A percentile compares a stretch with the other conserved stretches of the same genome.
Evolutionary conservation across 2,888 invertebrate genomes (phyloP).

Genomic region (Sympetrum striolatum): DNA sequence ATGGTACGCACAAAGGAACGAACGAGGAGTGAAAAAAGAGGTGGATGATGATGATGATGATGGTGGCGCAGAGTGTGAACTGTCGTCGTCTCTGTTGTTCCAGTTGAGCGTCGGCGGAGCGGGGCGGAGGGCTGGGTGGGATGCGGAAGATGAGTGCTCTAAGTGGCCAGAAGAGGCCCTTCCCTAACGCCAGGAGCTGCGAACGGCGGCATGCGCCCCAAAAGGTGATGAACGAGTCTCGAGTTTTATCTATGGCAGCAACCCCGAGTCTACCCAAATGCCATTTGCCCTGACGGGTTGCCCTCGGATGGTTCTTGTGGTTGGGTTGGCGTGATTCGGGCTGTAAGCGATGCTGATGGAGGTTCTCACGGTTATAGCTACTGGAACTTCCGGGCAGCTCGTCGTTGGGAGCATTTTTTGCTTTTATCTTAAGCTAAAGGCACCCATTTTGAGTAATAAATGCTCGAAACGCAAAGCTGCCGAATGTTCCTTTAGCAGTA

Average conservation of each 20-base stretch:
- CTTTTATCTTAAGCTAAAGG: no score
- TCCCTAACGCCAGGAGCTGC: constrained; percentile 26
- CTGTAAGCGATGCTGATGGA: no score
- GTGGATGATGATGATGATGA: not conserved
- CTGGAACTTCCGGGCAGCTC: no score
- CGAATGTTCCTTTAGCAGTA: no score
- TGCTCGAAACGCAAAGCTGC: no score
- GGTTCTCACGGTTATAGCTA: no score
- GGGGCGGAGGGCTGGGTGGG: constrained; percentile 1
- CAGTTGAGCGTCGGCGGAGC: constrained; percentile 25
- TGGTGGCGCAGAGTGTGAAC: constrained; percentile 12
- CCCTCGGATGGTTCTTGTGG: no score
- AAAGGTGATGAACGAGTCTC: constrained; percentile 27
- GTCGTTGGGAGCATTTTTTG: no score
- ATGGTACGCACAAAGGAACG: constrained; percentile 42
- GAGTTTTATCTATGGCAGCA: not conserved
- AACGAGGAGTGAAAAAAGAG: constrained; percentile 17
- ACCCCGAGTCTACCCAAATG: not conserved
- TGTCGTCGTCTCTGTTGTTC: constrained; percentile 37
- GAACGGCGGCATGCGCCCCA: constrained; percentile 5
- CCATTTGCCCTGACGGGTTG: not conserved
- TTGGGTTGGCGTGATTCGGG: no score
- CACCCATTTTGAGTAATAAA: no score
- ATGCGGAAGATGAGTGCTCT: not conserved
- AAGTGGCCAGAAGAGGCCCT: constrained; percentile 24